phyloP scores from a whole-genome alignment of 53 echinoderm and acorn worm genomes.

The Crossaster papposus region DNA sequence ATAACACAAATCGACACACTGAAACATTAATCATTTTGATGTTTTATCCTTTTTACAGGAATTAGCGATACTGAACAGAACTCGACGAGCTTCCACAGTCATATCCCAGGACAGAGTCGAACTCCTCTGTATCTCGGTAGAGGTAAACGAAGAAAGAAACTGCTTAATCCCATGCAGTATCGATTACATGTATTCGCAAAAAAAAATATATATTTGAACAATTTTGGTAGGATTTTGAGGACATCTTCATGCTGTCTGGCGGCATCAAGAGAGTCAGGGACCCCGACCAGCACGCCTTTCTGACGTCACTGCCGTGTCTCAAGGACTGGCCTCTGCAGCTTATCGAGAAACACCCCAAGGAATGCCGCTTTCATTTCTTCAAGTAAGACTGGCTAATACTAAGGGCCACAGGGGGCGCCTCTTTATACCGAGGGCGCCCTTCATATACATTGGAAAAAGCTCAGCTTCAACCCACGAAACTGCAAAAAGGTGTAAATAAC shows the following conservation, averaged over 20 bases:
- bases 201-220: too few relatives aligned
- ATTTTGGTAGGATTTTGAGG: slow-evolving; percentile 79
- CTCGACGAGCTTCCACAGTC: slow-evolving; percentile 82
- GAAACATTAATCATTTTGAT: background rate
- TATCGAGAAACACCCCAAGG: slow-evolving; percentile 74
- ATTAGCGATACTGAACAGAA: slow-evolving; percentile 78
- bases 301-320: slow-evolving; percentile 72
- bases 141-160: slow-evolving; percentile 47
- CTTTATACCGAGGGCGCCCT: background rate
- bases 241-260: slow-evolving; percentile 89
- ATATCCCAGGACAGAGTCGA: slow-evolving; percentile 75
- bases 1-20: too few relatives aligned
- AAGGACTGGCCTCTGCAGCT: slow-evolving; percentile 80
- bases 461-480: too few relatives aligned
- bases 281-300: slow-evolving; percentile 78
- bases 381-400: slow-evolving; percentile 59
- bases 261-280: slow-evolving; percentile 92
- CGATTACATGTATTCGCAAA: too few relatives aligned
- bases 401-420: background rate
- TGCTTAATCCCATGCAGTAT: background rate
- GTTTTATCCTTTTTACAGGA: slow-evolving; percentile 57
- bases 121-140: slow-evolving; percentile 78
- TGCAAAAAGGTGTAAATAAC: too few relatives aligned
- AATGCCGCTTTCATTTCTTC: slow-evolving; percentile 91
- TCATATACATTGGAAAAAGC: background rate